These are phyloP conservation scores for Periophthalmodon schlosseri DNA, from an alignment of 2,113 vertebrate genomes.

Conservation along the genomic window DNA sequence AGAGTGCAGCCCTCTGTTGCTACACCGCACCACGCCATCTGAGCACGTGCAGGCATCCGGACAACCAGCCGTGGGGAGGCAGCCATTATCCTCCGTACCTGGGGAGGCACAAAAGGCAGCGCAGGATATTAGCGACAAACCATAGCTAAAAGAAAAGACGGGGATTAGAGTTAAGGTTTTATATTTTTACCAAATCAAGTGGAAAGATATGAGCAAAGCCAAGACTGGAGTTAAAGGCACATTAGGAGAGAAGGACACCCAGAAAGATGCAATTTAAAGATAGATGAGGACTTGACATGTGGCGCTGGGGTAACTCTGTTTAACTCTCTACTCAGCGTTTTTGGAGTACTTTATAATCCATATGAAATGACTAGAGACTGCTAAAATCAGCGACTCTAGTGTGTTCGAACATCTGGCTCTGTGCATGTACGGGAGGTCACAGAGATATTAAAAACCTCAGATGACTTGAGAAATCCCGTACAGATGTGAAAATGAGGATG, in stretches of 20 bases:
- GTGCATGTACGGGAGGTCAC: slow-evolving; percentile 28
- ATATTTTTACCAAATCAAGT: slow-evolving; percentile 9
- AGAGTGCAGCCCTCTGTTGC: slow-evolving; percentile 86
- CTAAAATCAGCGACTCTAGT: slow-evolving; percentile 22
- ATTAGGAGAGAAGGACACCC: slow-evolving; percentile 4
- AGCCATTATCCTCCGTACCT: slow-evolving; percentile 92
- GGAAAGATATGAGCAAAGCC: slow-evolving; percentile 18
- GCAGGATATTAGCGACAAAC: slow-evolving; percentile 3
- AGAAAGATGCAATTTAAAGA: slow-evolving; percentile 8
- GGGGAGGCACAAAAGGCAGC: slow-evolving; percentile 20
- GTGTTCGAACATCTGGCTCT: slow-evolving; percentile 40
- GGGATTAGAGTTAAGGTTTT: neutral
- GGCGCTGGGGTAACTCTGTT: slow-evolving; percentile 29
- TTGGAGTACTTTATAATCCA: slow-evolving; percentile 40
- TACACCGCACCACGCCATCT: slow-evolving; percentile 93
- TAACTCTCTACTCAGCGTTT: slow-evolving; percentile 36
- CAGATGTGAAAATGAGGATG: slow-evolving; percentile 31
- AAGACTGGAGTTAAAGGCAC: slow-evolving; percentile 10
- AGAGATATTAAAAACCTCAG: slow-evolving; percentile 24
- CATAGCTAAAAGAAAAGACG: slow-evolving; percentile 4
- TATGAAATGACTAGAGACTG: slow-evolving; percentile 38
- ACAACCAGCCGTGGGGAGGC: slow-evolving; percentile 86
- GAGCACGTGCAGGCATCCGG: slow-evolving; percentile 92
- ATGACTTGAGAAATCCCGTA: slow-evolving; percentile 19
- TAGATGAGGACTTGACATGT: slow-evolving; percentile 24